Conservation (phyloP, 2,797 vertebrate species). For the Crocodylus rhombifer region DNA sequence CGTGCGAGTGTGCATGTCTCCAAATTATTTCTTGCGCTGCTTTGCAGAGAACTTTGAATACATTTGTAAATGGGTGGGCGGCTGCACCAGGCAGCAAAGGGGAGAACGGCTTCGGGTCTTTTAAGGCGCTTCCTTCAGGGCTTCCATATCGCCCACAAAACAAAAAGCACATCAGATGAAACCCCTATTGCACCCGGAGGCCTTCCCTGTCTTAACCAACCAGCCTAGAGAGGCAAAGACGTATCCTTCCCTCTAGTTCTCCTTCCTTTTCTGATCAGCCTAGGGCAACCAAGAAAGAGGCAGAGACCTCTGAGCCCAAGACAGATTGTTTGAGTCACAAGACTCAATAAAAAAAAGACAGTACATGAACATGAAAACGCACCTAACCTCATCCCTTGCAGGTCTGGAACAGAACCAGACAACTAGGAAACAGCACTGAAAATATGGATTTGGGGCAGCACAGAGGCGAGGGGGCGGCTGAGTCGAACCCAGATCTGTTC, state of each 20-base stretch:
- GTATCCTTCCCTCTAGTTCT: background rate
- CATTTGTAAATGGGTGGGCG: too few relatives aligned
- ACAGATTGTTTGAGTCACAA: background rate
- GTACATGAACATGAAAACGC: background rate
- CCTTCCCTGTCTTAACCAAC: background rate
- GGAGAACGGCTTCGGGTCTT: background rate
- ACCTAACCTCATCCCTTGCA: background rate
- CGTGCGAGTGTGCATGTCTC: accelerated
- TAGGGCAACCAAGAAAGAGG: background rate
- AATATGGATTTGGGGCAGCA: background rate
- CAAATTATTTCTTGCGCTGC: background rate
- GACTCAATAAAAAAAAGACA: background rate
- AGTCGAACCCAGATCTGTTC: background rate
- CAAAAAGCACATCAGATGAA: background rate
- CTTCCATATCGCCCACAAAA: background rate
- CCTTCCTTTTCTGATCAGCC: background rate
- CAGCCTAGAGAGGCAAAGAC: background rate
- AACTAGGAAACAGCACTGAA: background rate
- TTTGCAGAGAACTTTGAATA: background rate
- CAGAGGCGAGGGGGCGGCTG: background rate
- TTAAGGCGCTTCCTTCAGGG: background rate
- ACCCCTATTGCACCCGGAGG: background rate
- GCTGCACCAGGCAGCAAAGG: background rate
- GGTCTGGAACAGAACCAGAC: background rate
- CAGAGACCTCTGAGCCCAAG: background rate